phyloP scores from a whole-genome alignment of 2,888 invertebrate genomes.

The Drosophila siamana region DNA sequence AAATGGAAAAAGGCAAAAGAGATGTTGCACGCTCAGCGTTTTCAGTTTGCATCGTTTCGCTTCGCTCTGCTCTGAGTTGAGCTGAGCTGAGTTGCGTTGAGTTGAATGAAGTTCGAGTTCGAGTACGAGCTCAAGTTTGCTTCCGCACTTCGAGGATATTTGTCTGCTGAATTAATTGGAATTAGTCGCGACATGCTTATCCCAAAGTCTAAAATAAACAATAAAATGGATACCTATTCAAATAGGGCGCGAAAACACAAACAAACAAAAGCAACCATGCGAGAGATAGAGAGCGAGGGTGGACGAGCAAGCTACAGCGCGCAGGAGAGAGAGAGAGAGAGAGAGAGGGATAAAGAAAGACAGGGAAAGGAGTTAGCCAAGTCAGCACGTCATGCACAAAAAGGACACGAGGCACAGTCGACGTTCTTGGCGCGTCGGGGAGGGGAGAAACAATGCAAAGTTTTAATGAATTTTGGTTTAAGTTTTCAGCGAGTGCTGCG shows the following conservation, averaged over 20 bases:
- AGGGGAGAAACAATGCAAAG: conserved; percentile 75
- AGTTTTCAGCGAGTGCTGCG: conserved; percentile 73
- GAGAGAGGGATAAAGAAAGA: not conserved
- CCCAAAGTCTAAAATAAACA: conserved; percentile 81
- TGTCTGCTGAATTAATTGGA: conserved; percentile 82
- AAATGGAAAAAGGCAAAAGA: conserved; percentile 49
- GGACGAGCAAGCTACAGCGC: too few relatives aligned
- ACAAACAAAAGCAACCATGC: conserved; percentile 31
- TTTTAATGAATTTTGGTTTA: conserved; percentile 82
- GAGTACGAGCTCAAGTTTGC: conserved; percentile 56
- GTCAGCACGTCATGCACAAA: conserved; percentile 62
- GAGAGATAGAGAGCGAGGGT: not conserved
- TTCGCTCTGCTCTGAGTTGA: conserved; percentile 31
- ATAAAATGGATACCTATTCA: conserved; percentile 81
- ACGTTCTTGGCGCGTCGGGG: conserved; percentile 3
- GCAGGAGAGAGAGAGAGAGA: not conserved
- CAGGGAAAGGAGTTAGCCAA: conserved; percentile 31
- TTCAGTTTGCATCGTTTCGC: conserved; percentile 46
- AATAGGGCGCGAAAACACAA: conserved; percentile 67
- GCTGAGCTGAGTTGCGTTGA: conserved; percentile 33
- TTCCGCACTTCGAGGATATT: conserved; percentile 77
- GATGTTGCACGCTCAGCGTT: conserved; percentile 71
- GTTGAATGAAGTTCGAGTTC: conserved; percentile 12
- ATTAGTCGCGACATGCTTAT: conserved; percentile 82
- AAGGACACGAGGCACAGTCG: conserved; percentile 47